Conservation (phyloP, 2,113 vertebrate genomes). For the Piprites chloris region DNA sequence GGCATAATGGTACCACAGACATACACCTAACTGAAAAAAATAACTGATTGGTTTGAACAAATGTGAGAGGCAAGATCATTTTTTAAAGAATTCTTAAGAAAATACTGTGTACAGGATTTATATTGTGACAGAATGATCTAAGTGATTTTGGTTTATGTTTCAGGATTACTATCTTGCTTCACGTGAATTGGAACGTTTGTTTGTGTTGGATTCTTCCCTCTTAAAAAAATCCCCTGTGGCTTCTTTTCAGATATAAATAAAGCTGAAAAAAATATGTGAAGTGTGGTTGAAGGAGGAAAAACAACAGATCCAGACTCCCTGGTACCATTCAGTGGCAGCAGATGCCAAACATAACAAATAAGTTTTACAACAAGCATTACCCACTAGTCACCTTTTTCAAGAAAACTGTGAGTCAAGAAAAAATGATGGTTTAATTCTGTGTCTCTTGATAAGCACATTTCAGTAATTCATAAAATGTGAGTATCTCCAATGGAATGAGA, state of each 20-base stretch:
- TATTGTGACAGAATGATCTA: constrained; percentile 18
- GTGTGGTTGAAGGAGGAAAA: constrained; percentile 45
- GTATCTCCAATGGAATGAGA: neutral
- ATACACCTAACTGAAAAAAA: neutral
- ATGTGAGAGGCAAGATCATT: neutral
- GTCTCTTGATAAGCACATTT: neutral
- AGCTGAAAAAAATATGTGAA: constrained; percentile 29
- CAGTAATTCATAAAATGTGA: neutral
- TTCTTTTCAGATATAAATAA: constrained; percentile 50
- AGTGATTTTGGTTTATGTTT: constrained; percentile 46
- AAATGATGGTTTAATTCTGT: neutral
- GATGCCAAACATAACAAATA: constrained; percentile 58
- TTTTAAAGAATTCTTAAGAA: constrained; percentile 28
- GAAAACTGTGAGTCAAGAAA: neutral
- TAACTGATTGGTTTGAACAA: neutral
- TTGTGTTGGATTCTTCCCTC: constrained; percentile 43
- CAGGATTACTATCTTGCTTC: constrained; percentile 27
- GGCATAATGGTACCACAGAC: neutral
- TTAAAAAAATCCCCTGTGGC: neutral
- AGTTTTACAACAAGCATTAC: constrained; percentile 19
- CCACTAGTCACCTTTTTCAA: neutral
- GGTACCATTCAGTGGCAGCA: constrained; percentile 36
- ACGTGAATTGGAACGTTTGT: neutral
- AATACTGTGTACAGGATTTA: constrained; percentile 30
- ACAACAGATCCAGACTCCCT: constrained; percentile 42